A percentile compares a stretch with the other conserved stretches of the same genome.
Evolutionary conservation across 2,113 vertebrate species (phyloP).

Genomic region (Urocolius indicus): DNA sequence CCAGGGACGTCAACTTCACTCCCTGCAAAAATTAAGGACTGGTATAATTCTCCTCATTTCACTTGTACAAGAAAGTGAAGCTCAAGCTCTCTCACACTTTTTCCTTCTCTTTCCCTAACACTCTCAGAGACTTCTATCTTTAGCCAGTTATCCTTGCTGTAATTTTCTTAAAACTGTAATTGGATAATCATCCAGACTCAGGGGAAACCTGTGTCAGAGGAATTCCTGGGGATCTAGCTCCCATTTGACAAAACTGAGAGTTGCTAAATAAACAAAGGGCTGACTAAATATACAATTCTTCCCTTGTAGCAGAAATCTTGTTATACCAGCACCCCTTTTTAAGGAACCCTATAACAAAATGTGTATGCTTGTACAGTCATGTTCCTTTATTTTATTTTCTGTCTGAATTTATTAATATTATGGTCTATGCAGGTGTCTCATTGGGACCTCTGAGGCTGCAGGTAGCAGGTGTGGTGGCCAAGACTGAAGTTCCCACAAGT

Average conservation of each 20-base stretch:
- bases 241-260: not conserved
- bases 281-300: not conserved
- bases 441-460: not conserved
- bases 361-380: not conserved
- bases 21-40: not conserved
- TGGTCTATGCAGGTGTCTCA: not conserved
- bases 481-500: not conserved
- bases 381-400: not conserved
- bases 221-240: not conserved
- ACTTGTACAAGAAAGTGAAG: not conserved
- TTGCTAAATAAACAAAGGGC: not conserved
- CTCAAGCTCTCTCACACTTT: not conserved
- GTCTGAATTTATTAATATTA: not conserved
- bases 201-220: conserved; percentile 25
- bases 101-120: not conserved
- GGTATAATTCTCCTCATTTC: not conserved
- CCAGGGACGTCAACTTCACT: not conserved
- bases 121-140: conserved; percentile 28
- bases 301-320: not conserved
- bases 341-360: not conserved
- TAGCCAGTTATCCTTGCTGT: conserved; percentile 18
- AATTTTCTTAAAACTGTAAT: conserved; percentile 49
- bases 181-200: conserved; percentile 6
- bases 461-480: not conserved
- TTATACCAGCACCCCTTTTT: not conserved